These are phyloP conservation scores for Hippocampus comes DNA, from an alignment of 2,113 vertebrate genomes.

Conservation along the genomic window DNA sequence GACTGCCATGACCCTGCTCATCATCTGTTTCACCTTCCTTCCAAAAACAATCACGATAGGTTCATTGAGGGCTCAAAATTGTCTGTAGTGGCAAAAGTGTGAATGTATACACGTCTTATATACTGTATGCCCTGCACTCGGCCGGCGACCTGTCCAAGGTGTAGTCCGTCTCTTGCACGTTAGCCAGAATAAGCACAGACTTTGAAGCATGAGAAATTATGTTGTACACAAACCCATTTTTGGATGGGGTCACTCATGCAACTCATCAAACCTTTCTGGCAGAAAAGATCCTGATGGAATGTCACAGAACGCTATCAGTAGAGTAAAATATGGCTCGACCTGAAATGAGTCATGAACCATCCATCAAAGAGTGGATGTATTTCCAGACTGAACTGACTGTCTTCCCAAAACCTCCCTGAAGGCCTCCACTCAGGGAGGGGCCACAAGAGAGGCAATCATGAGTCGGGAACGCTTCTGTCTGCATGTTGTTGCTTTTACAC, in stretches of 20 bases:
- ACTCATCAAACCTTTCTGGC: background rate
- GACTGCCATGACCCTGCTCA: too few relatives aligned
- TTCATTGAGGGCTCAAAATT: too few relatives aligned
- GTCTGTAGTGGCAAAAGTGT: too few relatives aligned
- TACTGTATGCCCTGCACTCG: background rate
- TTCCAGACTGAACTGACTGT: conserved; percentile 15
- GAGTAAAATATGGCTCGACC: background rate
- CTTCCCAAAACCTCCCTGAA: conserved; percentile 26
- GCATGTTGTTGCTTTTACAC: background rate
- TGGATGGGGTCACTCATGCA: background rate
- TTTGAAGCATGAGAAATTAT: background rate
- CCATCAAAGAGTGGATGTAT: conserved; percentile 17
- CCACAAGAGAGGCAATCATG: conserved; percentile 22
- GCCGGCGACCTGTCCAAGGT: too few relatives aligned
- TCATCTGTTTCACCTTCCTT: too few relatives aligned
- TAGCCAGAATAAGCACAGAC: background rate
- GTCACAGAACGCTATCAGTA: background rate
- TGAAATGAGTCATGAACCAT: conserved; percentile 18
- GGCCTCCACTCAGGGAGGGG: conserved; percentile 15
- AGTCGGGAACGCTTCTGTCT: conserved; percentile 41
- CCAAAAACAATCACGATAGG: too few relatives aligned
- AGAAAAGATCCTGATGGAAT: background rate
- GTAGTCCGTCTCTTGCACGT: background rate
- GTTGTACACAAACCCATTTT: background rate
- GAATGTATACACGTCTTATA: too few relatives aligned